Base-by-base conservation (phyloP, 2,888 invertebrate species). In the Euclidia mi region DNA sequence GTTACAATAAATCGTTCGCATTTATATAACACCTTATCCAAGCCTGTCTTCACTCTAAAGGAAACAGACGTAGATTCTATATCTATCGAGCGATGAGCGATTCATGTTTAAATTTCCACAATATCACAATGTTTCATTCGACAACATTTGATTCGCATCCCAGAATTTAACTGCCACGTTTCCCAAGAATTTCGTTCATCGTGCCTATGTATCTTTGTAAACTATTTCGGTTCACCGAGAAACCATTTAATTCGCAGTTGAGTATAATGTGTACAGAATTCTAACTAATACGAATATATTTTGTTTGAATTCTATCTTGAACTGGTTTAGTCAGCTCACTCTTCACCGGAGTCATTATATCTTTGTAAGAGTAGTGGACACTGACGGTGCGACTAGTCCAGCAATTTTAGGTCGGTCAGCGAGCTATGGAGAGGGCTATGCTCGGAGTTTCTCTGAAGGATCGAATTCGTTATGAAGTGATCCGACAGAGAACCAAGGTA, bases 191-290 rank as follows among this genome's bases (percentile, higher is more conserved):
- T 35, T 4, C 32, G 12, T 32, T 32, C 6, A n/a, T 35, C 35
- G 28, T 37, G 37, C 29, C 11, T 50, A 34, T 46, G 34, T 40
- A 15, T 35, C 11, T 35, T 15, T 35, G 15, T 2, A 12, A 12
- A 15, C 15, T 15, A 15, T 35, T 35, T 35, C 12, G 3, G 35
- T 15, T 35, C 15, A 2, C 1, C 12, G 15, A 9, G 12, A 15
- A 35, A 35, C 15, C 15, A 15, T 35, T 35, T 14, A 35, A 15
- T 35, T n/a, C 12, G n/a, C 4, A 12, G 11, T 32, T 11, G 32
- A 32, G 12, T 32, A 25, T 25, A 25, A 25, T 25, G 20, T 25
- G 20, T 25, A 25, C 20, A 31, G 10, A 31, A 31, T 31, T 31
- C n/a, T n/a, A 31, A 31, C n/a, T 31, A 31, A 25, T 25, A 25